Conservation (phyloP, 2,113 vertebrate genomes). For the Mustelus asterias region DNA sequence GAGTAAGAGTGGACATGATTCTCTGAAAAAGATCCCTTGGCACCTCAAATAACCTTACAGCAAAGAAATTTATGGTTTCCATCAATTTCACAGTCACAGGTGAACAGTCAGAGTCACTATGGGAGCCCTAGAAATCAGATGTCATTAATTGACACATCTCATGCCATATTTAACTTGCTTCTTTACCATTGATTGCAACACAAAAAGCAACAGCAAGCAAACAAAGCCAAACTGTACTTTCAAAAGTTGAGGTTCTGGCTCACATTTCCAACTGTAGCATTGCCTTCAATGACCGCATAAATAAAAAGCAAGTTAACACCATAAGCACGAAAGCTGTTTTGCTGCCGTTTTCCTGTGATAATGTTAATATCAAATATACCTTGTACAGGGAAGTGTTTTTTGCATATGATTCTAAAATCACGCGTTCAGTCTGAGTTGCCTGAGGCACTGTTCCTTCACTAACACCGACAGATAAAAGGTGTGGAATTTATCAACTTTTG, state of each 20-base stretch:
- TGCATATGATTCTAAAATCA: background rate
- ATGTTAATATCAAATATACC: background rate
- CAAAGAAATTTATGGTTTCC: background rate
- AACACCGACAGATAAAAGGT: background rate
- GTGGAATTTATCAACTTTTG: background rate
- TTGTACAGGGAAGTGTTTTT: background rate
- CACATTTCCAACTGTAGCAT: background rate
- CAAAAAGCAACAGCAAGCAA: background rate
- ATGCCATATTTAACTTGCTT: background rate
- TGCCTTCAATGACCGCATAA: background rate
- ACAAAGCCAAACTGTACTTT: too few relatives aligned
- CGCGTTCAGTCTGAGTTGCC: too few relatives aligned
- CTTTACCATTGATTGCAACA: background rate
- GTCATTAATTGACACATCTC: background rate
- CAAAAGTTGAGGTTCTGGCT: background rate
- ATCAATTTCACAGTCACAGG: background rate
- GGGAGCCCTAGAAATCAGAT: background rate
- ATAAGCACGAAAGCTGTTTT: background rate
- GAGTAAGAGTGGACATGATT: conserved; percentile 4
- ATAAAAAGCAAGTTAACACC: background rate
- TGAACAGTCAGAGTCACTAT: background rate
- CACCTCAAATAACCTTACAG: conserved; percentile 3
- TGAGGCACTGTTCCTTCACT: background rate
- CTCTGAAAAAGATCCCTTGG: background rate
- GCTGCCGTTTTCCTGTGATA: background rate